Percentiles rank a stretch among this genome's conserved stretches.
Conservation (phyloP, 2,888 invertebrate genomes). For the Pinctada fucata region DNA sequence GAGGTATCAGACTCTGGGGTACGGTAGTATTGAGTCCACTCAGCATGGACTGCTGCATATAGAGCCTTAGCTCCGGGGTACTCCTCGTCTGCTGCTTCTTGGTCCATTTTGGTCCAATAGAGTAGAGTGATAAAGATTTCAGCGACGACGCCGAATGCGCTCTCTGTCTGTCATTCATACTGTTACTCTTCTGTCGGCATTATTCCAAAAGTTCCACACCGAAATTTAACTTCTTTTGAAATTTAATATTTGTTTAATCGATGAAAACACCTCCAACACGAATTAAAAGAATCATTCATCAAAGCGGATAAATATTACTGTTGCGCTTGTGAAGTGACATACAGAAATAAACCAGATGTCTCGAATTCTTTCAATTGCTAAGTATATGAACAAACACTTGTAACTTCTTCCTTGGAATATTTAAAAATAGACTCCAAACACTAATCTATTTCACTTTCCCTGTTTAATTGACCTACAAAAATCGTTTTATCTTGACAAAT, state of each 20-base stretch:
- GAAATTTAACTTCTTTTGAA: no score
- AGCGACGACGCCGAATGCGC: slow-evolving; percentile 52
- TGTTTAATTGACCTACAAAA: background rate
- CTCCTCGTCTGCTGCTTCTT: slow-evolving; percentile 43
- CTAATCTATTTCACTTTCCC: background rate
- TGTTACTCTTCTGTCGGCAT: background rate
- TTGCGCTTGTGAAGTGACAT: background rate
- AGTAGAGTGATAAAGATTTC: slow-evolving; percentile 39
- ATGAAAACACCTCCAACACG: background rate
- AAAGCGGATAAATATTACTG: background rate
- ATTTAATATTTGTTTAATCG: background rate
- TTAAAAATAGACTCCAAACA: background rate
- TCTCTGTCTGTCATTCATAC: slow-evolving; percentile 34
- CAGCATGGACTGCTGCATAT: slow-evolving; percentile 51
- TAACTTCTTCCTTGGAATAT: background rate
- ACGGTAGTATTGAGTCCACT: slow-evolving; percentile 56
- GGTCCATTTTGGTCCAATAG: slow-evolving; percentile 34
- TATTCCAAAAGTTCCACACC: no score
- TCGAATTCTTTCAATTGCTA: background rate
- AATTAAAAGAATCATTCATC: background rate
- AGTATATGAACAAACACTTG: background rate
- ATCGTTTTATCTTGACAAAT: background rate
- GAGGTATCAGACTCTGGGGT: slow-evolving; percentile 53
- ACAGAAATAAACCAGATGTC: background rate
- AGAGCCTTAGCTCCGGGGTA: slow-evolving; percentile 51